phyloP scores from a whole-genome alignment of 1,140 invertebrate species.

The Zaprionus inermis region DNA sequence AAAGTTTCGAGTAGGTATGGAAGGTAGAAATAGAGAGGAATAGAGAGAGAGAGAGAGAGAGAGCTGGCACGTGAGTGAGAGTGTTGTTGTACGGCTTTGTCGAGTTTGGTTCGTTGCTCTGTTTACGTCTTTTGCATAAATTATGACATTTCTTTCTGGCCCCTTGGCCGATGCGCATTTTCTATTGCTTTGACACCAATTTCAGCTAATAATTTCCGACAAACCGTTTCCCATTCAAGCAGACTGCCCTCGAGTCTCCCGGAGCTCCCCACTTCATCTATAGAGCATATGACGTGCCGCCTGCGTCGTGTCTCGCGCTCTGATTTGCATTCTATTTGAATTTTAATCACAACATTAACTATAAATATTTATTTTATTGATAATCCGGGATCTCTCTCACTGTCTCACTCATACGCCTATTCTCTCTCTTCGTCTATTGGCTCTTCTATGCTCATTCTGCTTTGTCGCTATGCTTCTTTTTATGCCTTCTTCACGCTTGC shows the following conservation, averaged over 20 bases:
- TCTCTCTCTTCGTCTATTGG: constrained; percentile 15
- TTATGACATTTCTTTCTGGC: constrained; percentile 58
- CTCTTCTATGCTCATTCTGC: constrained; percentile 11
- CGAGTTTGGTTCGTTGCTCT: constrained; percentile 70
- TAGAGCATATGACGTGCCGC: neutral
- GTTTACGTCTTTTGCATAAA: constrained; percentile 80
- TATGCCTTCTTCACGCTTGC: constrained; percentile 26
- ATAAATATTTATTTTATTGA: constrained; percentile 79
- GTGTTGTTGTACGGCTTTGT: constrained; percentile 54
- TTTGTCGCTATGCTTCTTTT: constrained; percentile 6
- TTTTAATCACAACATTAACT: constrained; percentile 74
- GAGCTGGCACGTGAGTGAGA: constrained; percentile 70
- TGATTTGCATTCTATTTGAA: constrained; percentile 81
- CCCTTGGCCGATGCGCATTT: constrained; percentile 48
- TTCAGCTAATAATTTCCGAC: constrained; percentile 77
- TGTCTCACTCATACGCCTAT: neutral
- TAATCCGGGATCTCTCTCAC: constrained; percentile 28
- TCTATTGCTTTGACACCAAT: constrained; percentile 76
- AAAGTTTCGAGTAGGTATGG: constrained; percentile 10
- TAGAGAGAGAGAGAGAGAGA: constrained; percentile 5
- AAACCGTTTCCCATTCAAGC: constrained; percentile 27
- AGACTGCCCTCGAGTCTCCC: neutral
- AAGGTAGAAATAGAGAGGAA: constrained; percentile 40
- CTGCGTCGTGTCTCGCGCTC: constrained; percentile 46
- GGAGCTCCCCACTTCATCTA: neutral